Base-by-base conservation (phyloP, 2,888 invertebrate genomes). In the Andrena dorsata region DNA sequence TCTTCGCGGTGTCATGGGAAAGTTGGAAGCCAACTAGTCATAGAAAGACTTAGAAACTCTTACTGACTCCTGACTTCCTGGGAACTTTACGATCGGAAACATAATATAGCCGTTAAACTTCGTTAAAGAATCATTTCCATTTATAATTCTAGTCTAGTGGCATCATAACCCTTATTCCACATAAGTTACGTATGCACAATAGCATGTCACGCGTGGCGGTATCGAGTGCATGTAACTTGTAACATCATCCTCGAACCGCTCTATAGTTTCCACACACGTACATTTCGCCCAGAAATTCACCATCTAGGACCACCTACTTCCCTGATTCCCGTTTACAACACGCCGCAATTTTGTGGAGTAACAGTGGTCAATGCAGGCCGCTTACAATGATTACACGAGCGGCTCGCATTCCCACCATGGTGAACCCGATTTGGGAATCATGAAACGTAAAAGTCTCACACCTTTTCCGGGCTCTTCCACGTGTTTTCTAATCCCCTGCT, bases 321-420 rank as follows among this genome's bases (percentile, higher is more conserved):
- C 88, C 88, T 87, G 84, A 71, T 88, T 80, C 86, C 77, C 83
- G 81, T 88, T 87, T 86, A 87, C 86, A 80, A 76, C 80, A 58
- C 8, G 32, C 53, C 47, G 32, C 56, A 66, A 78, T 71, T 80
- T 80, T 56, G 61, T 63, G 53, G 20, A 23, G 26, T 23, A 26
- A 70, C 30, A 6, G 3, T 13, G 6, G 26, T 2, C 13, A 4
- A 8, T 30, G 7, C 13, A 8, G 47, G 0, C 20, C 69, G n/a
- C 30, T 77, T 77, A 71, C 79, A 66, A 82, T 28, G 10, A 32
- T 80, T 75, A 74, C 81, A 75, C 13, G 4, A 26, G 5, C 10
- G 8, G 23, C 16, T 8, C 0, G 6, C 1, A 8, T 5, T 8
- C 4, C 16, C 65, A 65, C 47, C 69, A 47, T 41, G 49, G 35